Evolutionary conservation across 1,140 invertebrate species (phyloP), one percentile per base, ranked within the genome.

Genomic region (Hermetia illucens): DNA sequence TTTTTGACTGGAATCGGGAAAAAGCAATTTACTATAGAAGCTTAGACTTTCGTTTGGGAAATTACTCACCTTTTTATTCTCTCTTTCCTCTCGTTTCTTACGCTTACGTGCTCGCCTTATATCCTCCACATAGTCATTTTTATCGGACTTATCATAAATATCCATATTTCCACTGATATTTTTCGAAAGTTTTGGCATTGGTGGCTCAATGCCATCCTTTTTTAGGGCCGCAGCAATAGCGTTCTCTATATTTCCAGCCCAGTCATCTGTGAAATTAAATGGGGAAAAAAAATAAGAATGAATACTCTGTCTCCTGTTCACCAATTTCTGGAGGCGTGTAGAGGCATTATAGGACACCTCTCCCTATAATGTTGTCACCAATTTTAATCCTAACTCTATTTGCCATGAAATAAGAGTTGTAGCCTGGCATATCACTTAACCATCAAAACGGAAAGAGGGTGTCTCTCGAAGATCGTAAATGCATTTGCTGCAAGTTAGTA

Each of bases 221-320:
- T 74, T 67, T 58, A 75, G 58, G 4, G 71, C 77, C 44, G 74
- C 76, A 34, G 73, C 72, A 31, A 83, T 74, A 18, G 77, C 74
- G 56, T 81, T 81, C 50, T 83, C 79, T 44, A 83, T 75, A 55
- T 75, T 76, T 18, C 73, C 72, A 27, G 79, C 79, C 64, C 78
- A 82, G 61, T 84, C 80, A 49, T 82, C 79, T 48, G 72, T 66
- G 16, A 62, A 53, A 44, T 53, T 51, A 54, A 45, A 52, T 32
- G 44, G 41, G 43, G 42, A 15, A 38, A 34, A 35, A 31, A 45
- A 43, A 34, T 34, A 35, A 35, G 24, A 58, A 55, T 43, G 59
- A 62, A 53, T 49, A 52, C 56, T 46, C 61, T 62, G 44, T 62
- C 59, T 49, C 43, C 54, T 60, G 55, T 48, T 63, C 63, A 38